phyloP scores from a whole-genome alignment of 1,140 invertebrate genomes.

The Calliphora vicina region DNA sequence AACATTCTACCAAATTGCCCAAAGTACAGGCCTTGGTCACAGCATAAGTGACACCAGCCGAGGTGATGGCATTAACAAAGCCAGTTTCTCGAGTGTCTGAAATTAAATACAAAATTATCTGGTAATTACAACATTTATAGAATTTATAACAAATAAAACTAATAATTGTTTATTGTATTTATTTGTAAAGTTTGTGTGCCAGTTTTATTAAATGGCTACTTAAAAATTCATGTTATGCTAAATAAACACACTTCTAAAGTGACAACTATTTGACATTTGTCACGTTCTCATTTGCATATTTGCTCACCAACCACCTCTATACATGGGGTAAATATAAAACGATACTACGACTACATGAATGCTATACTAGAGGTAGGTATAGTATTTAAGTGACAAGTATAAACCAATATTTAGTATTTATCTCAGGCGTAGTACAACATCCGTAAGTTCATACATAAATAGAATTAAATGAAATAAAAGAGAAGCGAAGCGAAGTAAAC shows the following conservation, averaged over 20 bases:
- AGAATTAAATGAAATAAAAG: neutral
- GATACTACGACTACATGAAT: neutral
- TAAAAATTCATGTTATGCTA: neutral
- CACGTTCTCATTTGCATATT: conserved; percentile 32
- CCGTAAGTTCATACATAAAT: neutral
- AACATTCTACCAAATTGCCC: conserved; percentile 85
- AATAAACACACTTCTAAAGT: conserved; percentile 22
- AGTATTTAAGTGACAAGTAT: neutral
- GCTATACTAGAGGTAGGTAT: neutral
- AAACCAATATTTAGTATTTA: neutral
- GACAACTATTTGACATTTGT: conserved; percentile 30
- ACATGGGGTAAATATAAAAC: no score
- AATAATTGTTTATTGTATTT: neutral
- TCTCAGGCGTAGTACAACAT: neutral
- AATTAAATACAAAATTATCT: conserved; percentile 49
- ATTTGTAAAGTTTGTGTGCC: no score
- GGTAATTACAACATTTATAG: neutral
- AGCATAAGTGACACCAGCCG: conserved; percentile 88
- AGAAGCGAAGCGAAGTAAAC: neutral
- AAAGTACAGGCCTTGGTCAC: conserved; percentile 89
- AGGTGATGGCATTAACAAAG: conserved; percentile 92
- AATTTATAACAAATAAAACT: no score
- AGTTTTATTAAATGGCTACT: neutral
- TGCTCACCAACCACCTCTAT: neutral
- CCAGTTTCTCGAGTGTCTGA: conserved; percentile 91